These are phyloP conservation scores for Netelia virgata DNA, from an alignment of 2,888 invertebrate species.

Conservation along the genomic window DNA sequence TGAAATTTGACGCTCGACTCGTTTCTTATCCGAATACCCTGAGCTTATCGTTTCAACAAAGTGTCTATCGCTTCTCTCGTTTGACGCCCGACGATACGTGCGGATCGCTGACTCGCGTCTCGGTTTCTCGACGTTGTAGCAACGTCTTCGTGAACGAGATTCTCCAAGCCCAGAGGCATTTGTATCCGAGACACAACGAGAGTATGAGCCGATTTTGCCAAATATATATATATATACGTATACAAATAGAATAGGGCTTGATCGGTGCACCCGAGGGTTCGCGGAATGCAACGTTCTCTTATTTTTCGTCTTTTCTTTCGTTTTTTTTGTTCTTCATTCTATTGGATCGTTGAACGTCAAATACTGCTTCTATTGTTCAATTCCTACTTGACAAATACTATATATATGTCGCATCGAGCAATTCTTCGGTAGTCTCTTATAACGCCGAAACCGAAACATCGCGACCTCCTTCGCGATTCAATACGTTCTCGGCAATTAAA, in stretches of 20 bases:
- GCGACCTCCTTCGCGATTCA: conserved; percentile 37
- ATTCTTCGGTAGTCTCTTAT: not conserved
- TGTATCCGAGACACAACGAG: conserved; percentile 37
- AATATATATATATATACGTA: conserved; percentile 38
- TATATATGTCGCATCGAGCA: conserved; percentile 14
- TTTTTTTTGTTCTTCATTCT: conserved; percentile 30
- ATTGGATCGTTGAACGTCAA: conserved; percentile 48
- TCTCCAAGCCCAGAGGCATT: conserved; percentile 45
- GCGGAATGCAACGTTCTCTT: conserved; percentile 34
- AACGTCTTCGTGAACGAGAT: conserved; percentile 54
- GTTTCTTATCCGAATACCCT: not conserved
- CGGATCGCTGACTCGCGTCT: conserved; percentile 69
- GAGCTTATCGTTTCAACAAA: conserved; percentile 12
- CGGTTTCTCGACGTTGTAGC: conserved; percentile 43
- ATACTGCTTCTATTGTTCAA: conserved; percentile 47
- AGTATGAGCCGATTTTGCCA: conserved; percentile 57
- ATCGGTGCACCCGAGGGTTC: conserved; percentile 28
- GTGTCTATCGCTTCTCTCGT: conserved; percentile 50
- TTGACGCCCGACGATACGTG: conserved; percentile 57
- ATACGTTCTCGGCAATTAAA: conserved; percentile 44
- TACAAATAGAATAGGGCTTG: not conserved
- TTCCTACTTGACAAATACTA: conserved; percentile 30
- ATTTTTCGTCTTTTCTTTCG: conserved; percentile 5
- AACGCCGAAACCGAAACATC: conserved; percentile 23
- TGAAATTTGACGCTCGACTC: not conserved